Percentiles rank a stretch among this genome's conserved stretches.
Evolutionary conservation across 2,888 invertebrate genomes (phyloP).

Genomic region (Diarsia dahlii): DNA sequence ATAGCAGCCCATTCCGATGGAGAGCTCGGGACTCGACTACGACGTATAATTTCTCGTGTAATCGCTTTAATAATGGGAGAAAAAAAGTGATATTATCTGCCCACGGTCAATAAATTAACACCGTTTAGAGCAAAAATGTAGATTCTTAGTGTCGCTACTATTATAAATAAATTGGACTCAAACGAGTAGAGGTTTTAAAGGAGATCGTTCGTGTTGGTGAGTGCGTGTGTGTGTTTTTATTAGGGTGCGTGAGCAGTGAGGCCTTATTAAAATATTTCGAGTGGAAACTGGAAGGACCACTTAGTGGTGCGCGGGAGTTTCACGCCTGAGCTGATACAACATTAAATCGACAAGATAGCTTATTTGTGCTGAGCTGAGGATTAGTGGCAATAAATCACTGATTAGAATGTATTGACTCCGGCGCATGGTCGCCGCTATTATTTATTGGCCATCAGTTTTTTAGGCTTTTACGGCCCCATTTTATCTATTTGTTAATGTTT

Average conservation of each 20-base stretch:
- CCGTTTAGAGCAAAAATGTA: conserved; percentile 91
- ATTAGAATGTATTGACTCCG: conserved; percentile 90
- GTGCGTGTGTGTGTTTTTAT: conserved; percentile 88
- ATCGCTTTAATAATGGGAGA: conserved; percentile 90
- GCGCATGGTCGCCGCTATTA: conserved; percentile 83
- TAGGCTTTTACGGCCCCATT: conserved; percentile 85
- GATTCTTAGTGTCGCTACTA: conserved; percentile 90
- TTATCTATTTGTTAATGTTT: conserved; percentile 83
- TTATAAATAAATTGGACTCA: conserved; percentile 88
- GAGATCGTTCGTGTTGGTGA: conserved; percentile 79
- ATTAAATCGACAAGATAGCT: conserved; percentile 91
- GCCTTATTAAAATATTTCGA: conserved; percentile 91
- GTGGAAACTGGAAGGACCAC: conserved; percentile 91
- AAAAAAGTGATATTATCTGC: conserved; percentile 91
- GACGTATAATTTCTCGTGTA: conserved; percentile 91
- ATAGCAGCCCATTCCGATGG: conserved; percentile 69
- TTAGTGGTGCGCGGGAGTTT: conserved; percentile 91
- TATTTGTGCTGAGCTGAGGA: conserved; percentile 90
- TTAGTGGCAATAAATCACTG: conserved; percentile 91
- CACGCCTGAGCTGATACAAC: conserved; percentile 90
- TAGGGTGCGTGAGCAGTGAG: conserved; percentile 90
- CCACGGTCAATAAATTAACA: conserved; percentile 91
- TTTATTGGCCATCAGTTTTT: conserved; percentile 85
- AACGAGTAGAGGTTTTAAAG: conserved; percentile 80
- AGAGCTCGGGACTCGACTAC: conserved; percentile 84